Conservation (phyloP, 2,797 vertebrate genomes). For the Allobates femoralis region DNA sequence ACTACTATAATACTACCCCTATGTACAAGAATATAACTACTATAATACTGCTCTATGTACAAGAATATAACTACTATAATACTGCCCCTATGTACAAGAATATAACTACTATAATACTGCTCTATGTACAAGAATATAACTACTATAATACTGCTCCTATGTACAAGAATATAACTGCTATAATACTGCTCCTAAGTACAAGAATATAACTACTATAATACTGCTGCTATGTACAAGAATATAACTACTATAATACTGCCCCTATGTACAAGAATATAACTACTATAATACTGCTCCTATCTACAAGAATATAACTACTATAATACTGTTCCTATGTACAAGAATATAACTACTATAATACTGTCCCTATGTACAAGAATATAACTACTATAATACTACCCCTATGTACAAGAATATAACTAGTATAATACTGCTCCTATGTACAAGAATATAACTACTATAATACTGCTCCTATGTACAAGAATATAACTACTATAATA, state of each 20-base stretch:
- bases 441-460: not conserved
- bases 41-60: no score
- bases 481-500: slow-evolving; percentile 14
- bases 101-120: no score
- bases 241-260: slow-evolving; percentile 17
- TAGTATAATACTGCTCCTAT: not conserved
- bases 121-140: no score
- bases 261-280: slow-evolving; percentile 19
- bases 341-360: slow-evolving; percentile 5
- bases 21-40: no score
- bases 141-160: no score
- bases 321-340: no score
- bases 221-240: slow-evolving; percentile 5
- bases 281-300: slow-evolving; percentile 4
- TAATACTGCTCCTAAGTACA: slow-evolving; percentile 12
- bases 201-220: slow-evolving; percentile 21
- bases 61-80: no score
- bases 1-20: slow-evolving; percentile 2
- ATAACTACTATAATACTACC: no score
- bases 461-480: not conserved
- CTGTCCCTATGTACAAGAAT: no score
- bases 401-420: not conserved
- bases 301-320: no score
- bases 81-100: no score
- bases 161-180: slow-evolving; percentile 13